Base-by-base conservation (phyloP, 2,888 invertebrate genomes). In the Andrena camellia region DNA sequence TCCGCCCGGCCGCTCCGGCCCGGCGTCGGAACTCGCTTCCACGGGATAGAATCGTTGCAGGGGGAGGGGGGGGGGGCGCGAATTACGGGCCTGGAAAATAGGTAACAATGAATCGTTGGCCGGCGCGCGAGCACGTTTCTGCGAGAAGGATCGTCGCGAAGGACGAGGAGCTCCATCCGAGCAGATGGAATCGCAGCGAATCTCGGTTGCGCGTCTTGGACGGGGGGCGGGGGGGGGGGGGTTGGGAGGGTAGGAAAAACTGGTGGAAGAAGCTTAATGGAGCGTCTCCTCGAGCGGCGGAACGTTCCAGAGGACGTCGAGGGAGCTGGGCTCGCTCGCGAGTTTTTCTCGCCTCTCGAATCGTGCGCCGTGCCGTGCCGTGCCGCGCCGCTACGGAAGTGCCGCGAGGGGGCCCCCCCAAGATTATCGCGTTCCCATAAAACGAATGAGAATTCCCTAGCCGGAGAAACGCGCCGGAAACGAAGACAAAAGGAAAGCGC, bases 371-470 rank as follows among this genome's bases (percentile, higher is more conserved):
- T 23, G 42, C 10, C 57, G 20, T n/a, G n/a, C n/a, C n/a, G n/a
- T n/a, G n/a, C n/a, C 57, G 48, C 31, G 42, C 10, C 57, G 20
- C 8, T 20, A 69, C 73, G 82, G 82, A 83, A 81, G 76, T 83
- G 67, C 71, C 82, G 80, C 31, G 72, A 54, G 64, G 78, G 78
- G 78, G 78, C 63, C 77, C 83, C 63, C 77, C 83, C 82, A 82
- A 86, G 87, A 89, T 88, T 89, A 86, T 87, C 89, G 86, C 81
- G 85, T 83, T 66, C 80, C 60, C 76, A 73, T 86, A 78, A 84
- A 82, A 79, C 74, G 84, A 72, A 59, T 50, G 78, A 31, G 67
- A 78, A 75, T 57, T 74, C 72, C 54, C 83, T 26, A 31, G 3
- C 20, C 26, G 8, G 54, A 59, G 77, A 74, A 74, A 74, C 81